Conservation (phyloP, 2,113 vertebrate species). For the Lamprotornis superbus region DNA sequence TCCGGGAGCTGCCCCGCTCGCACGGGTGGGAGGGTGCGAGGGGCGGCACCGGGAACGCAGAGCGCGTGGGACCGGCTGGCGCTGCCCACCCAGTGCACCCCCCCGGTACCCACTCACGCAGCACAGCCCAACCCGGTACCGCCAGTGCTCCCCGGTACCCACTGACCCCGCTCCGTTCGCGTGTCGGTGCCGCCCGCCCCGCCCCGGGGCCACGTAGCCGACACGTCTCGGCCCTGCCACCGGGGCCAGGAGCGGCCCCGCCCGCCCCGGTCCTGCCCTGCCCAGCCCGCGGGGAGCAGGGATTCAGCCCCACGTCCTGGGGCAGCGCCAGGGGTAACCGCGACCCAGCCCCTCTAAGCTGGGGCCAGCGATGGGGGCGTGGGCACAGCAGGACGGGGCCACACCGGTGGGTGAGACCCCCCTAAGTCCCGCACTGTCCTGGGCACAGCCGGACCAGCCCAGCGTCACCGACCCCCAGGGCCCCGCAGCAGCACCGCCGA, state of each 20-base stretch:
- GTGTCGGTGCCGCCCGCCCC: not conserved
- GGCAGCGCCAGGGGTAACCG: not conserved
- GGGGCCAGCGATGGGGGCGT: not conserved
- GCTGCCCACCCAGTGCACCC: not conserved
- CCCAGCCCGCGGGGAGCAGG: not conserved
- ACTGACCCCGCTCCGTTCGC: not conserved
- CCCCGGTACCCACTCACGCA: not conserved
- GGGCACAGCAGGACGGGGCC: not conserved
- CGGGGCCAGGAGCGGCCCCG: not conserved
- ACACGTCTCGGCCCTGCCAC: not conserved
- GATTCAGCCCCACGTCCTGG: not conserved
- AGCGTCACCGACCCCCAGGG: accelerated
- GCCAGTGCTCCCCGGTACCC: not conserved
- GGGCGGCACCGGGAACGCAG: not conserved
- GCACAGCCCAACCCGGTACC: too few species aligned
- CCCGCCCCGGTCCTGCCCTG: not conserved
- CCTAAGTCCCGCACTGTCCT: accelerated
- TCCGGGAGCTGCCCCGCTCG: not conserved
- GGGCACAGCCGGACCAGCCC: not conserved
- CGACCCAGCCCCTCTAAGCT: too few species aligned
- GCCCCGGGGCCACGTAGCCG: not conserved
- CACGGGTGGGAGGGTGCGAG: not conserved
- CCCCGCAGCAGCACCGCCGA: not conserved
- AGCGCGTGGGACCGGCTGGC: not conserved
- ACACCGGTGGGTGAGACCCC: not conserved